Conservation (phyloP, 2,888 invertebrate genomes). For the Scelioninae gen. 2 region DNA sequence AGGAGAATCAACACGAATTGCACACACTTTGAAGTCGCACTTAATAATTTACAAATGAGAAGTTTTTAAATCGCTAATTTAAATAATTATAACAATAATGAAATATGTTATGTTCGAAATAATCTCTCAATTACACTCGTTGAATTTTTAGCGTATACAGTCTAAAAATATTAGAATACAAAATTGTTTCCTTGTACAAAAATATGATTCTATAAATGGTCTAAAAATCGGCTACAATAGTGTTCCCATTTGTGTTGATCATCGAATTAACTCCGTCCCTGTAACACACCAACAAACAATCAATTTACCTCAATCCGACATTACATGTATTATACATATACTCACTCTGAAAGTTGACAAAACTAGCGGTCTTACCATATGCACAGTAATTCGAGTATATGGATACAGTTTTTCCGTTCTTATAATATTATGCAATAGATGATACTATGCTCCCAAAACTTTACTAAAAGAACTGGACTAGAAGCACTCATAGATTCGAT, state of each 20-base stretch:
- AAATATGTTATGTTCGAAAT: conserved; percentile 35
- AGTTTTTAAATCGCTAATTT: conserved; percentile 34
- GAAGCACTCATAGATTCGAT: no score
- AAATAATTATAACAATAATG: conserved; percentile 43
- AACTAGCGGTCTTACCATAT: no score
- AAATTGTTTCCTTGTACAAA: conserved; percentile 58
- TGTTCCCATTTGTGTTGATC: conserved; percentile 47
- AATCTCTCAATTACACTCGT: conserved; percentile 44
- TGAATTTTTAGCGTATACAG: conserved; percentile 27
- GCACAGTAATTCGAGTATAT: no score
- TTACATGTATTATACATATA: no score
- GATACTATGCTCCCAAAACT: no score
- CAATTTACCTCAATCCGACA: no score
- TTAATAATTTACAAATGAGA: conserved; percentile 37
- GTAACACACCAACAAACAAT: conserved; percentile 44
- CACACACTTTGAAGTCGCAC: conserved; percentile 29
- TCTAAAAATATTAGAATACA: conserved; percentile 59
- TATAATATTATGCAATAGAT: no score
- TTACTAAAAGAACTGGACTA: no score
- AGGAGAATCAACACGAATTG: conserved; percentile 39
- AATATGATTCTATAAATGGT: conserved; percentile 59
- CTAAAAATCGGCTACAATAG: conserved; percentile 51
- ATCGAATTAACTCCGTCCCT: conserved; percentile 61
- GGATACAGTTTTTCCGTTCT: no score
- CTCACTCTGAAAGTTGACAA: no score